Evolutionary conservation across 1,140 invertebrate species (phyloP), one percentile per base, ranked within the genome.

Genomic region (Dufourea novaeangliae): DNA sequence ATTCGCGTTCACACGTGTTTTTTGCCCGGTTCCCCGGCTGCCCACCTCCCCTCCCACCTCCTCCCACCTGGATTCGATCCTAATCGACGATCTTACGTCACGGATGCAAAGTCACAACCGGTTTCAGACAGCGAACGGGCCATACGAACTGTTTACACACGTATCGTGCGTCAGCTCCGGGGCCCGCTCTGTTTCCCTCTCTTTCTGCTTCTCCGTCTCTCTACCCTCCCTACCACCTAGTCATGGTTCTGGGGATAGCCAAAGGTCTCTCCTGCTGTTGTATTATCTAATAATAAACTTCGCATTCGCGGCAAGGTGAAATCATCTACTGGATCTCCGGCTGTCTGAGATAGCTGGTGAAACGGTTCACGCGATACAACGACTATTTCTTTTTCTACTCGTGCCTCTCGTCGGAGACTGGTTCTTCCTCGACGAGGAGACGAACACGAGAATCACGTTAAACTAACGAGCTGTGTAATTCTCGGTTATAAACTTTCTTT

Each of bases 31-130:
- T n/a, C 56, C 56, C 54, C 46, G 78, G 64, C 37, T 68, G 17
- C 76, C 73, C 32, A 3, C 3, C 34, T 37, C 34, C 34, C 34
- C 34, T 37, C 34, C 34, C 3, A 8, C 54, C n/a, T n/a, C n/a
- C n/a, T n/a, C 59, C 68, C 78, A 54, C 64, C 69, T 57, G 39
- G n/a, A 57, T 85, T 77, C 80, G 78, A 81, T 85, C 70, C 83
- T 88, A 88, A 87, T 87, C 85, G 85, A 81, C 69, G 78, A 82
- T 90, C 86, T 90, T 90, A 90, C 86, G 84, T 91, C 88, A 89
- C 87, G 82, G 74, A 87, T 88, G 90, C 87, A 90, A 90, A 90
- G 86, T 86, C 84, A 85, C 83, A 88, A 91, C 88, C 89, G 88
- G 88, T 91, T 91, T 69, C 70, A 39, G 46, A 68, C 74, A 54